Conservation (phyloP, 2,113 vertebrate genomes). For the Pristiophorus japonicus region DNA sequence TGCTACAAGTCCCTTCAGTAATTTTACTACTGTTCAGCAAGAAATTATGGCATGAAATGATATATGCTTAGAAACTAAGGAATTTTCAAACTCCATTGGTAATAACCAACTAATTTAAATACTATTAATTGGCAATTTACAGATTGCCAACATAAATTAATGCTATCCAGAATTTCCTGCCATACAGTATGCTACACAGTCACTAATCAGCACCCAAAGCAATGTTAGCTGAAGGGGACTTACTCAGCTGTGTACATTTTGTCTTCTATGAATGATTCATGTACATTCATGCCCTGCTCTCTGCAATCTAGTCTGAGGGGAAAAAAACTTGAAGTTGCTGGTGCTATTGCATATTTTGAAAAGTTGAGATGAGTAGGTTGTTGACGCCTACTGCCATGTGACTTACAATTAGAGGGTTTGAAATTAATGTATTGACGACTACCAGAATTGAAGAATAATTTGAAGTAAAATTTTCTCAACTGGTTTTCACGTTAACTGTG, state of each 20-base stretch:
- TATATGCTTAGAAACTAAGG: conserved; percentile 18
- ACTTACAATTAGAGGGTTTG: conserved; percentile 3
- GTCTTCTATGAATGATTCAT: conserved; percentile 54
- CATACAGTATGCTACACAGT: conserved; percentile 46
- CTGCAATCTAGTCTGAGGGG: background rate
- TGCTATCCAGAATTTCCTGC: conserved; percentile 55
- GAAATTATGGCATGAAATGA: conserved; percentile 58
- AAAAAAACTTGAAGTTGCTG: conserved; percentile 16
- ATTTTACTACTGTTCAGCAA: conserved; percentile 47
- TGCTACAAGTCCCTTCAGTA: conserved; percentile 49
- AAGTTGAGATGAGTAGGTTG: conserved; percentile 28
- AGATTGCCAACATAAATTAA: conserved; percentile 26
- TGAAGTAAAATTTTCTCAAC: background rate
- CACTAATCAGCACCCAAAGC: conserved; percentile 57
- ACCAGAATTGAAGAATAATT: background rate
- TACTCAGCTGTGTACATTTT: conserved; percentile 49
- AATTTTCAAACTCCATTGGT: background rate
- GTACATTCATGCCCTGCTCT: conserved; percentile 55
- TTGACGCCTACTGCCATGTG: conserved; percentile 19
- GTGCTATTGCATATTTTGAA: conserved; percentile 23
- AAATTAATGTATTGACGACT: conserved; percentile 26
- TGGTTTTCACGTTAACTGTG: background rate
- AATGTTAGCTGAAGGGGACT: conserved; percentile 46
- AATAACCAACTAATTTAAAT: conserved; percentile 21
- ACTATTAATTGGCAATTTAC: conserved; percentile 20